phyloP scores from a whole-genome alignment of 2,797 vertebrate genomes.

The Micropoecilia bifurca region DNA sequence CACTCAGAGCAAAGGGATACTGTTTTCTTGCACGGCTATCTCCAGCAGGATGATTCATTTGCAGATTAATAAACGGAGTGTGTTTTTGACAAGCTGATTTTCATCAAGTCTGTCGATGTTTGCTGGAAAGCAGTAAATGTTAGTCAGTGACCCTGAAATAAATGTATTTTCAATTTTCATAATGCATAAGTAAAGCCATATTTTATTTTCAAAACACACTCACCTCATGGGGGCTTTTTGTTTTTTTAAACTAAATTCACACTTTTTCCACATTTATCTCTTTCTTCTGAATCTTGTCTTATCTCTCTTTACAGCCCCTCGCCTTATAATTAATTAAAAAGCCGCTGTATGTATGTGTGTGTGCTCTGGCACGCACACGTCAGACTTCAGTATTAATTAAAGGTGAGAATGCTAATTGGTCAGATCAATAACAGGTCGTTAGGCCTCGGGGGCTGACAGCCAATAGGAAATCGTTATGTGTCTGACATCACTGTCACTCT shows the following conservation, averaged over 20 bases:
- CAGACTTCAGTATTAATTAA: constrained; percentile 78
- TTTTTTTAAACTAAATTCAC: not conserved
- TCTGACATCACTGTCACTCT: constrained; percentile 77
- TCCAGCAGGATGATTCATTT: not conserved
- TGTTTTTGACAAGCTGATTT: constrained; percentile 6
- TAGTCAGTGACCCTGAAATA: not conserved
- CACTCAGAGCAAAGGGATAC: not conserved
- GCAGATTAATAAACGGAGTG: not conserved
- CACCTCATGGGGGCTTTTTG: not conserved
- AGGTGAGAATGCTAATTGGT: constrained; percentile 81
- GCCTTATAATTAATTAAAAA: constrained; percentile 68
- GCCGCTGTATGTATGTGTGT: not conserved
- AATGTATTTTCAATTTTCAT: constrained; percentile 12
- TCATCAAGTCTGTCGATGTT: not conserved
- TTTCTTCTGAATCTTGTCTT: constrained; percentile 35
- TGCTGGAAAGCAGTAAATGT: not conserved
- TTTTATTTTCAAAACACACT: constrained; percentile 31
- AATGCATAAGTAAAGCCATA: constrained; percentile 3
- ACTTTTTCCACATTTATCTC: constrained; percentile 11
- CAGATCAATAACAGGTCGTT: constrained; percentile 75
- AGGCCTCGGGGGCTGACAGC: constrained; percentile 63
- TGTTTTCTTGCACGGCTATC: not conserved
- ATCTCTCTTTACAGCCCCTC: constrained; percentile 58
- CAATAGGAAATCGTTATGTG: constrained; percentile 78
- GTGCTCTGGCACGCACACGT: constrained; percentile 22